A percentile compares a stretch with the other conserved stretches of the same genome.
phyloP scores from a whole-genome alignment of 1,140 invertebrate species.

The Drosophila navojoa region DNA sequence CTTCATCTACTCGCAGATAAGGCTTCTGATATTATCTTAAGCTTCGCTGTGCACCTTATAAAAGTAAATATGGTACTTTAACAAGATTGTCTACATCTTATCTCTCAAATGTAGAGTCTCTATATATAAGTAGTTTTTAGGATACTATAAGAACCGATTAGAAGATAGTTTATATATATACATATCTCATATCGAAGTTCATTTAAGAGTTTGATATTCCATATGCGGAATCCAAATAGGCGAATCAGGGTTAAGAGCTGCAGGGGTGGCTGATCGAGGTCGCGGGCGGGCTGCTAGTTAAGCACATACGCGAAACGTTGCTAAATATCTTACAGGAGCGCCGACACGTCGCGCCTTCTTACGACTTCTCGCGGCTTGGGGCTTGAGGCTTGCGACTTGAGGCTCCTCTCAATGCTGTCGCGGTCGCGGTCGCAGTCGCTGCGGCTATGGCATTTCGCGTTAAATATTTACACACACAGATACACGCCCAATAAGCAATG shows the following conservation, averaged over 20 bases:
- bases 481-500: conserved; percentile 76
- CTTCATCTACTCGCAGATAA: conserved; percentile 6
- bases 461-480: conserved; percentile 70
- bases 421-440: conserved; percentile 5
- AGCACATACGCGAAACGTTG: conserved; percentile 52
- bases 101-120: neutral
- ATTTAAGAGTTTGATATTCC: neutral
- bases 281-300: neutral
- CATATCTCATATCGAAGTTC: too few relatives aligned
- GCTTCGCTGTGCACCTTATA: neutral
- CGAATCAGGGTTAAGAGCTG: neutral
- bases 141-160: too few relatives aligned
- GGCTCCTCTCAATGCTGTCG: conserved; percentile 27
- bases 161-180: too few relatives aligned
- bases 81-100: conserved; percentile 4
- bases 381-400: conserved; percentile 7
- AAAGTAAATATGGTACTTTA: neutral
- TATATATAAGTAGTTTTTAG: neutral
- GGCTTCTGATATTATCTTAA: conserved; percentile 3
- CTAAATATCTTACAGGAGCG: conserved; percentile 66
- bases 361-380: neutral
- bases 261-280: neutral
- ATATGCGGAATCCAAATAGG: neutral
- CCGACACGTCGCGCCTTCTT: conserved; percentile 34
- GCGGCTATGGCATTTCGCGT: conserved; percentile 69